Conservation (phyloP, 1,140 invertebrate species). For the Diuraphis noxia region DNA sequence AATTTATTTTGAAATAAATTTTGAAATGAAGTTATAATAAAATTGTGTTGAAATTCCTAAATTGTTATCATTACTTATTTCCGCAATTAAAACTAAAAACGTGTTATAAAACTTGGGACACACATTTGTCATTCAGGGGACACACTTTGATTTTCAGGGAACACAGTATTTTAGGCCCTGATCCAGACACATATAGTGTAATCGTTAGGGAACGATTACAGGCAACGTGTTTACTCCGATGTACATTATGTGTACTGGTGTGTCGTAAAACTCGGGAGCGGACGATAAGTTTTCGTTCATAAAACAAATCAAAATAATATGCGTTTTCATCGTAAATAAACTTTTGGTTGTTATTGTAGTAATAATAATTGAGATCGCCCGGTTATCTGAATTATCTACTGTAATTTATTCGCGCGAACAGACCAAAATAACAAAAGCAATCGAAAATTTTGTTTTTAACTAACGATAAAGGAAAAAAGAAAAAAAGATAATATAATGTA, state of each 20-base stretch:
- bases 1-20: too few species aligned
- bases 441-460: background rate
- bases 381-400: background rate
- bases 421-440: background rate
- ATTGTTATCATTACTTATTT: too few species aligned
- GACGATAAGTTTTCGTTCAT: background rate
- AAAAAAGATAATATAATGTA: background rate
- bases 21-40: too few species aligned
- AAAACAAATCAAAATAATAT: slow-evolving; percentile 12
- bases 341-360: background rate
- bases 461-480: background rate
- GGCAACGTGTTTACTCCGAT: background rate
- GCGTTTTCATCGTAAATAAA: background rate
- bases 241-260: background rate
- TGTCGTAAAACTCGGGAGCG: background rate
- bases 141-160: too few species aligned
- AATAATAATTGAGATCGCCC: background rate
- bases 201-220: background rate
- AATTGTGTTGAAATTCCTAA: too few species aligned
- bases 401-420: background rate
- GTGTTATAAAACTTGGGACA: too few species aligned
- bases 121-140: too few species aligned
- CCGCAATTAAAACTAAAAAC: too few species aligned
- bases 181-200: too few species aligned
- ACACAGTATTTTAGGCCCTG: too few species aligned